phyloP scores from a whole-genome alignment of 2,113 vertebrate species.

The Halichoeres trimaculatus region DNA sequence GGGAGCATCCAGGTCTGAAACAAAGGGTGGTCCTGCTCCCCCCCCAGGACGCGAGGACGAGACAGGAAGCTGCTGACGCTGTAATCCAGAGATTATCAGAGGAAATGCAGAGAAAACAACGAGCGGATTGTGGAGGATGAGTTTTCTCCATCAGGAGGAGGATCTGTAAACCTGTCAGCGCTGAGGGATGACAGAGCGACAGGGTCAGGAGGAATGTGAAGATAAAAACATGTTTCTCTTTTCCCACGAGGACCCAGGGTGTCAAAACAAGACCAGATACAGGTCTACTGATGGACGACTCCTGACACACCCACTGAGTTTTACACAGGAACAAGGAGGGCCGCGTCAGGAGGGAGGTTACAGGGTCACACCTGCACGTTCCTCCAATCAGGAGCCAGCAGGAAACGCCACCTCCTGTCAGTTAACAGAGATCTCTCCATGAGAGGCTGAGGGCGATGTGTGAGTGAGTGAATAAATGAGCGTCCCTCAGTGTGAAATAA shows the following conservation, averaged over 20 bases:
- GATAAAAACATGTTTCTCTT: not conserved
- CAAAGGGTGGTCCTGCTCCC: not conserved
- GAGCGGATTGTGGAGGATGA: no score
- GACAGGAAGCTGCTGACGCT: not conserved
- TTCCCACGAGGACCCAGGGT: not conserved
- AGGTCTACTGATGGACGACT: no score
- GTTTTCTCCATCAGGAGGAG: no score
- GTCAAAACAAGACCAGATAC: not conserved
- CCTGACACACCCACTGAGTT: no score
- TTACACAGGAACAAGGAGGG: not conserved
- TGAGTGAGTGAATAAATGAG: no score
- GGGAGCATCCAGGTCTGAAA: no score
- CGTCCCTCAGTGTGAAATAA: not conserved
- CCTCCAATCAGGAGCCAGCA: slow-evolving; percentile 4
- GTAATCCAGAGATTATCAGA: not conserved
- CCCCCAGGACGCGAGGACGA: no score
- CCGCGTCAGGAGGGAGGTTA: slow-evolving; percentile 12
- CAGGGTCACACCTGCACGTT: slow-evolving; percentile 16
- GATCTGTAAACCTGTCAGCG: no score
- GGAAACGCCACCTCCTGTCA: no score
- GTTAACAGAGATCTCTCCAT: no score
- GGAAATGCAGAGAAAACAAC: not conserved
- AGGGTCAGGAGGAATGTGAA: not conserved
- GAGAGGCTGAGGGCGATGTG: no score
- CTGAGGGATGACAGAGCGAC: not conserved